Percentiles rank a stretch among this genome's conserved stretches.
Conservation (phyloP, 2,888 invertebrate species). For the Spialia ferax region DNA sequence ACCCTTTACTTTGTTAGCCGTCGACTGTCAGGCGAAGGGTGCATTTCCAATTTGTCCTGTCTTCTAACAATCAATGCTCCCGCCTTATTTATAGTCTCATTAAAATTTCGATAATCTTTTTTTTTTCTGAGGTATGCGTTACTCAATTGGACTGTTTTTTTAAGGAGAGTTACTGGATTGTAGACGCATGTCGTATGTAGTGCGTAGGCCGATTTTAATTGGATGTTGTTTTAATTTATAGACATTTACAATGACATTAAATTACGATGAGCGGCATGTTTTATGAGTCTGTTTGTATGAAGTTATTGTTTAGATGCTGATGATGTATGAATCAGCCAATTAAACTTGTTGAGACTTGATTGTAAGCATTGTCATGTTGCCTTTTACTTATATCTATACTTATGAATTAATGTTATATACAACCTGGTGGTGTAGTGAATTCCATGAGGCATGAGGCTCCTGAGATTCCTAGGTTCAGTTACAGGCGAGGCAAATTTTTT, state of each 20-base stretch:
- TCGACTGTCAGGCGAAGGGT: slow-evolving; percentile 63
- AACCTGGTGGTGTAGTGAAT: too few species aligned
- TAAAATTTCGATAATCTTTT: slow-evolving; percentile 77
- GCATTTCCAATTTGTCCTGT: slow-evolving; percentile 81
- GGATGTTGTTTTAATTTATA: slow-evolving; percentile 62
- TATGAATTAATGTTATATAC: not conserved
- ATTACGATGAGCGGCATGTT: slow-evolving; percentile 37
- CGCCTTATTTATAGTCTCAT: slow-evolving; percentile 80
- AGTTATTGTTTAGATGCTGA: slow-evolving; percentile 28
- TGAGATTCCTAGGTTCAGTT: too few species aligned
- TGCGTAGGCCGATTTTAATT: slow-evolving; percentile 74
- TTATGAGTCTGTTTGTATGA: slow-evolving; percentile 36
- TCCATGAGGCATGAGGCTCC: too few species aligned
- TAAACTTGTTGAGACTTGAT: slow-evolving; percentile 12
- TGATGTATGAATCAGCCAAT: slow-evolving; percentile 16
- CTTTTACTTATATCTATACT: not conserved
- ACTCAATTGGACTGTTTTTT: slow-evolving; percentile 59
- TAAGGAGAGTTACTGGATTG: slow-evolving; percentile 39
- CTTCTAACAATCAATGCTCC: slow-evolving; percentile 74
- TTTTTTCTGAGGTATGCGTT: slow-evolving; percentile 49
- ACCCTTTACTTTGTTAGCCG: slow-evolving; percentile 73
- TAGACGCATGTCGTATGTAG: slow-evolving; percentile 36
- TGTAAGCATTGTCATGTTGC: too few species aligned
- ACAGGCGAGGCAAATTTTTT: too few species aligned
- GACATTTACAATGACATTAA: slow-evolving; percentile 42